Evolutionary conservation across 2,797 vertebrate species (phyloP), one percentile per base, ranked within the genome.

Genomic region (Tragopan temminckii): DNA sequence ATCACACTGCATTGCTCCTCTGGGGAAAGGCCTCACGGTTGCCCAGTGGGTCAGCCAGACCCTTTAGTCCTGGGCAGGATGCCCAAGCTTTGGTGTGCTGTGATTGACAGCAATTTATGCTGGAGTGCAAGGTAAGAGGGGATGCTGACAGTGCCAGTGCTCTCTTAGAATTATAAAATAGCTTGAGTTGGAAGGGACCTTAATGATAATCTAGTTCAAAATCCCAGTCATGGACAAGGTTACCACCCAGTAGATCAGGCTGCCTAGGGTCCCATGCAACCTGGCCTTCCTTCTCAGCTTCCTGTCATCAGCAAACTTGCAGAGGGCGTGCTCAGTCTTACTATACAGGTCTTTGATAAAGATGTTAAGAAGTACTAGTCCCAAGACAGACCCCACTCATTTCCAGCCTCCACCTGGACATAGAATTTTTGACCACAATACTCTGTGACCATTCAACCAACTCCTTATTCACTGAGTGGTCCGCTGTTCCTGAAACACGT

Each of bases 41-140:
- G 15, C 4, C 2, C 38, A 13, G 85, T 0, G 0, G 42, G 5
- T 55, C 71, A 43, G 59, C 66, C 80, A 2, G 0, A 18, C 14
- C 18, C 12, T n/a, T n/a, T 42, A 69, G 62, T 48, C 2, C 0
- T 0, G 13, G 53, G 80, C 84, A 72, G 46, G 40, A 13, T 5
- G 19, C 42, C 43, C 23, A 21, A 45, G 81, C 27, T 38, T 11
- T 8, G 19, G 12, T 14, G 3, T 2, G 6, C 20, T 78, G 80
- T 46, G 90, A 63, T 38, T 66, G 70, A 14, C 64, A 68, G 36
- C 7, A 66, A 59, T 55, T 36, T 76, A 31, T 21, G 63, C 4
- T 55, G 77, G 58, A 45, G 5, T 27, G 0, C 6, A 14, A 24
- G 68, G 38, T 29, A 69, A n/a, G 48, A 36, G 19, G 5, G 38